Base-by-base conservation (phyloP, 2,113 vertebrate species). In the Pyrgilauda ruficollis region DNA sequence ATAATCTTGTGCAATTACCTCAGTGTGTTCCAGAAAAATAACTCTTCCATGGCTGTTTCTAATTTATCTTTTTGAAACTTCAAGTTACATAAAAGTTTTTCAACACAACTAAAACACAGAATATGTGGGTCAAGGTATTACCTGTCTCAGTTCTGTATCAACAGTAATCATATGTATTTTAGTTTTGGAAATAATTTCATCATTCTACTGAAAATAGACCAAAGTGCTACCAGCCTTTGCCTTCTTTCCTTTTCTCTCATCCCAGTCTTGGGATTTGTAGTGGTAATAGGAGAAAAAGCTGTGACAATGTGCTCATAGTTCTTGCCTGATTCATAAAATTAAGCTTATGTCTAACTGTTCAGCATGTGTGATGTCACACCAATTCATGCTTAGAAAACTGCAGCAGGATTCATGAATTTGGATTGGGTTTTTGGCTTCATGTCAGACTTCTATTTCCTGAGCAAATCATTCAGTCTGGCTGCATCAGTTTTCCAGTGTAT, bases 1-100 rank as follows among this genome's bases (percentile, higher is more conserved):
- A 74, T 90, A 84, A 61, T 69, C 62, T 70, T 70, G 50, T 62
- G 68, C 91, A 92, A 97, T 96, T 96, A 87, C 82, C 87, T 90
- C 70, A 94, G 63, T 93, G 56, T 93, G 91, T 58, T 95, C 96
- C 78, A 85, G 87, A 87, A 93, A 96, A 93, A 93, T 95, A 80
- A 80, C 81, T 81, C 76, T 83, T 94, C 89, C 67, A 46, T 23
- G 74, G 35, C 67, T 76, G 44, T 91, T 93, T 93, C 74, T 87
- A 63, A 80, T 96, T 88, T 93, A 77, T 80, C 90, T 89, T 6
- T 5, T 62, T 90, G 84, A 82, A 91, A 77, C 39, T 92, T 64
- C n/a, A 64, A 37, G 30, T 76, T 76, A 84, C 72, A 84, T 47
- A 39, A 30, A 95, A 89, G 46, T 83, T 94, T 93, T 87, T 73